These are phyloP conservation scores for Seira musarum DNA, from an alignment of 2,888 invertebrate genomes.

Conservation along the genomic window DNA sequence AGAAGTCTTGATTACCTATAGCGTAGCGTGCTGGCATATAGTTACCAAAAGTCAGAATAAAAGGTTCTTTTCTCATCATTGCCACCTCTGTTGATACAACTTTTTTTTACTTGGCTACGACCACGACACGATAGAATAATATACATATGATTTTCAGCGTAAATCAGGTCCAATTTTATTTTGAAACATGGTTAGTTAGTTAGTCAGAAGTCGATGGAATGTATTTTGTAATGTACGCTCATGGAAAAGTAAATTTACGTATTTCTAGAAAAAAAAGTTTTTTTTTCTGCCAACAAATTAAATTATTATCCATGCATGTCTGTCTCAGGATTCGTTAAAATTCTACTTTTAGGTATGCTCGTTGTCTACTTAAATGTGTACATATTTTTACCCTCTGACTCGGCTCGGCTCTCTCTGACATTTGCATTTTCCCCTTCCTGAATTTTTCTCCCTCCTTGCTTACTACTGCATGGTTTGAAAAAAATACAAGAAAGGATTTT, in stretches of 20 bases:
- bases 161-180: too few species aligned
- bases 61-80: constrained; percentile 18
- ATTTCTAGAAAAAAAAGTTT: background rate
- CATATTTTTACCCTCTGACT: constrained; percentile 42
- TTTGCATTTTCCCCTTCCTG: constrained; percentile 31
- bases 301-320: constrained; percentile 33
- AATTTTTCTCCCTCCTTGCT: background rate
- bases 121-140: too few species aligned
- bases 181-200: too few species aligned
- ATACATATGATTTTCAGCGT: too few species aligned
- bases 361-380: constrained; percentile 40
- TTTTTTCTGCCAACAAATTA: constrained; percentile 32
- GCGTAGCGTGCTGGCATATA: background rate
- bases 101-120: too few species aligned
- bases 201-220: too few species aligned
- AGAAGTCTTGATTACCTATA: constrained; percentile 55
- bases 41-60: constrained; percentile 34
- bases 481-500: too few species aligned
- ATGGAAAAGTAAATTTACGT: too few species aligned
- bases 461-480: too few species aligned
- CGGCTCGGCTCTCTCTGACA: constrained; percentile 36
- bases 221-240: too few species aligned
- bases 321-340: constrained; percentile 42
- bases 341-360: constrained; percentile 33
- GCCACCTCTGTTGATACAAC: background rate